Evolutionary conservation across 2,797 vertebrate species (phyloP).

Genomic region (Pelochelys cantorii): DNA sequence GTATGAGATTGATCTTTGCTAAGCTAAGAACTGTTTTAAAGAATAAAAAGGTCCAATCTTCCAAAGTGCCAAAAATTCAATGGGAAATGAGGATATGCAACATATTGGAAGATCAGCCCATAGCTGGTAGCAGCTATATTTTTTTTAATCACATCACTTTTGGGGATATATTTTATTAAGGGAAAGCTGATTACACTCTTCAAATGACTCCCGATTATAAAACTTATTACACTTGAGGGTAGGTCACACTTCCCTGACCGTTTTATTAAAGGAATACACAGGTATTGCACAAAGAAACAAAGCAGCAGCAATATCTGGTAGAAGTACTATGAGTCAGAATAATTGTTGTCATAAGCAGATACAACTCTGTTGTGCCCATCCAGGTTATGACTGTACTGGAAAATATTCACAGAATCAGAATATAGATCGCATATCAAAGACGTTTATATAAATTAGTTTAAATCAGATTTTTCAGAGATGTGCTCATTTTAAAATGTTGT

Average conservation of each 20-base stretch:
- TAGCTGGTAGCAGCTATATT: background rate
- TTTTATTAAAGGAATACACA: background rate
- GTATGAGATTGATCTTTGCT: fast-evolving
- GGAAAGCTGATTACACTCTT: background rate
- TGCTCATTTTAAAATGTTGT: background rate
- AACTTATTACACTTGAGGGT: background rate
- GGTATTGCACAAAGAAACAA: background rate
- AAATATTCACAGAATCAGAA: background rate
- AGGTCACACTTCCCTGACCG: background rate
- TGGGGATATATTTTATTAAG: background rate
- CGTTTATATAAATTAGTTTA: conserved; percentile 12
- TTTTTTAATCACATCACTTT: background rate
- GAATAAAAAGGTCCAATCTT: background rate
- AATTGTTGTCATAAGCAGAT: background rate
- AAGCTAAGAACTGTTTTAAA: background rate
- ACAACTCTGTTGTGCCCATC: background rate
- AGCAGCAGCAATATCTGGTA: background rate
- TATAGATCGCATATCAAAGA: background rate
- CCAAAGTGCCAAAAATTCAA: background rate
- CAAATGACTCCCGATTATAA: background rate
- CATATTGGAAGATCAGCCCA: background rate
- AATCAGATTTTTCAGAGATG: conserved; percentile 24
- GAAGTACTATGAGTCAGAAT: background rate
- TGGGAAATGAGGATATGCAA: background rate
- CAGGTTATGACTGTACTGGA: background rate